Evolutionary conservation across 2,797 vertebrate species (phyloP), one percentile per base, ranked within the genome.

Genomic region (Scolopax rusticola): DNA sequence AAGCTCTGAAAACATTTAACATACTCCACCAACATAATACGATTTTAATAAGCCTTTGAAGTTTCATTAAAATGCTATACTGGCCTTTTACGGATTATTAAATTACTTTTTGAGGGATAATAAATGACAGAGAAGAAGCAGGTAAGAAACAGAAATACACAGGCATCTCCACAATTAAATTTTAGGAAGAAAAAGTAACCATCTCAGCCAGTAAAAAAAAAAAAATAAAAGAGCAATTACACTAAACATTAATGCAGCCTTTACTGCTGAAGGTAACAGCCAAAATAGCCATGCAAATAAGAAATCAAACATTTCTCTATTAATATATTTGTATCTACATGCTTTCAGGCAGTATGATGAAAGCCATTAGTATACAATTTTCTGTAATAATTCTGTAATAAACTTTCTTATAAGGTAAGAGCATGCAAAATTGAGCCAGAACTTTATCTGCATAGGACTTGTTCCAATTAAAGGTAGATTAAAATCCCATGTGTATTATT

Each of bases 101-200:
- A 69, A 30, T 60, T 57, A 21, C 19, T 10, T 82, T 86, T 67
- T 57, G 28, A 41, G 11, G 28, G 57, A 54, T 75, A 82, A 68
- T 30, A 84, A 81, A 54, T 20, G 20, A 24, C 36, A 81, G 10
- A 38, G n/a, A 75, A 79, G 13, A 36, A 76, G 67, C 12, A 70
- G 8, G 23, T 40, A 85, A 93, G 71, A 51, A 81, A 24, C 0
- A 77, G 33, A 67, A 59, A 91, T 33, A 63, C 9, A 25, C 1
- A 63, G 2, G 5, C 45, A 33, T 48, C 14, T 63, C n/a, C 41
- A 43, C 15, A 30, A 33, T 25, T 68, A 38, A 43, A 48, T 71
- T 68, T 36, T 4, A 1, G 2, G 9, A 8, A 12, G 1, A 1
- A 27, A 28, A 41, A 38, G 5, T 41, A 67, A 74, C 45, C 9